Evolutionary conservation across 1,140 invertebrate genomes (phyloP), one percentile per base, ranked within the genome.

Genomic region (Camponotus pennsylvanicus): DNA sequence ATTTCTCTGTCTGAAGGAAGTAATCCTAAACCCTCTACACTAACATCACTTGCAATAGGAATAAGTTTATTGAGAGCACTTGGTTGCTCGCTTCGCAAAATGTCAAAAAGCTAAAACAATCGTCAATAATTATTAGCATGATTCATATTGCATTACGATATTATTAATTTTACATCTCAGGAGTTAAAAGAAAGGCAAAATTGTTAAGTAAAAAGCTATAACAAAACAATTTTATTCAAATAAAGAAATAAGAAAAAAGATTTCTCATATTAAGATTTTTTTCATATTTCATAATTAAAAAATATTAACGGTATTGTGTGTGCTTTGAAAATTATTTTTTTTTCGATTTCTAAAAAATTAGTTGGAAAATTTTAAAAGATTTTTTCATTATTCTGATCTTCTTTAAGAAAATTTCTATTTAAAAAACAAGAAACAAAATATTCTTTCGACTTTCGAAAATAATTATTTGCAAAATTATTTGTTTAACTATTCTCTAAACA

Each of bases 31-130:
- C 96, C 96, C 18, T 96, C 90, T 73, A 96, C 92, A 49, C 96
- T 95, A 0, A 98, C 96, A 94, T 99, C 98, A 2, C 99, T 99
- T 34, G 91, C 92, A 1, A 99, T 96, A 0, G 97, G 96, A 70
- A 97, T 96, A 7, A 99, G 94, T 94, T 99, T 99, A 3, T 97
- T 93, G 27, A 96, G 94, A 55, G 95, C 90, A 11, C 95, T 91
- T 2, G 96, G 95, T 34, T 92, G 92, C 37, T 95, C 92, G 37
- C 92, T 79, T 1, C 94, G 93, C 49, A 96, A 4, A 42, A 90
- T 94, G 2, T 96, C 94, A 75, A 95, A 96, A 3, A 96, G 71
- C 94, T 95, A 95, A 7, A 80, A 61, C 2, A 37, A 32, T 18
- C 34, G 27, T n/a, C 8, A 7, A 80, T 49, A 75, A 52, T 84